phyloP scores from a whole-genome alignment of 2,113 vertebrate genomes.

The Daubentonia madagascariensis region DNA sequence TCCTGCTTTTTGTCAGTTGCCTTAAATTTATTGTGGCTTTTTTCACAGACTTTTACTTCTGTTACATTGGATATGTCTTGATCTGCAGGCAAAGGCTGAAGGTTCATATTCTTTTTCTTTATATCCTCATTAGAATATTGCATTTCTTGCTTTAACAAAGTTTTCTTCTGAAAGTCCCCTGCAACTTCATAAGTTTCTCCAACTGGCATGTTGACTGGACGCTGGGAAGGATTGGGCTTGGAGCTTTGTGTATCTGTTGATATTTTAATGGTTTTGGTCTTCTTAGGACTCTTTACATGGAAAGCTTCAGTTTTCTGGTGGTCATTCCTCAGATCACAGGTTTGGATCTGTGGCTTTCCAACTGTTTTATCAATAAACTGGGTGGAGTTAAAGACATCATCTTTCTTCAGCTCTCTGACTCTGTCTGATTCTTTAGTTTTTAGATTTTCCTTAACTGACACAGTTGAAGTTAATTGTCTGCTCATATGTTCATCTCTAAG shows the following conservation, averaged over 20 bases:
- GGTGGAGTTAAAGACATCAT: neutral
- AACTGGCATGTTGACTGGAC: neutral
- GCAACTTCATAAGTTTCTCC: constrained; percentile 14
- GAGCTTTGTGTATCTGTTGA: constrained; percentile 7
- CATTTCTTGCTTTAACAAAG: constrained; percentile 53
- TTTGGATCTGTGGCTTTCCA: constrained; percentile 55
- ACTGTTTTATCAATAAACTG: constrained; percentile 17
- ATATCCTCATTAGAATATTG: constrained; percentile 57
- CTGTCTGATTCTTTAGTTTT: constrained; percentile 57
- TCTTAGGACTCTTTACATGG: constrained; percentile 34
- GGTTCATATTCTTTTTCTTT: constrained; percentile 51
- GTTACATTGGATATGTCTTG: constrained; percentile 62
- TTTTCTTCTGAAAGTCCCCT: constrained; percentile 59
- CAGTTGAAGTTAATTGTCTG: constrained; percentile 32
- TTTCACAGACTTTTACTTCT: constrained; percentile 47
- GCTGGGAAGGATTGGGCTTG: neutral
- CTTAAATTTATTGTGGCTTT: constrained; percentile 62
- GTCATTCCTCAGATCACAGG: neutral
- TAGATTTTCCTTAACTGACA: constrained; percentile 34
- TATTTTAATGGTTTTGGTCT: constrained; percentile 31
- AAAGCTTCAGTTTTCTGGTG: constrained; percentile 46
- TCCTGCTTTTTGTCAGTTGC: constrained; percentile 63
- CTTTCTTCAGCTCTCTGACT: constrained; percentile 18
- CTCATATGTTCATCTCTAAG: constrained; percentile 12
- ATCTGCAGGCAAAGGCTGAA: constrained; percentile 61